Conservation (phyloP, 2,888 invertebrate genomes). For the Fissipunctia ypsillon region DNA sequence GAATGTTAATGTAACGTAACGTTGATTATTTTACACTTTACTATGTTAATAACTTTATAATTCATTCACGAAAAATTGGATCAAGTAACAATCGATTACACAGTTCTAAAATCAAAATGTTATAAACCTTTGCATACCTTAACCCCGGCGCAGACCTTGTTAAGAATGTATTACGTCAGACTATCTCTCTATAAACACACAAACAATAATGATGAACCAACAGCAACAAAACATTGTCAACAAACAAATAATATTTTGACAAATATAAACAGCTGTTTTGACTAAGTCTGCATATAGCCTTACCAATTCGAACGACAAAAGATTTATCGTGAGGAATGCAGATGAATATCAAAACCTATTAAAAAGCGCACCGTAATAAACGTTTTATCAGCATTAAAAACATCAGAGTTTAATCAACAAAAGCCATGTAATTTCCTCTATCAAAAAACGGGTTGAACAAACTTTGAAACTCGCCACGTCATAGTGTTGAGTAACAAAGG, state of each 20-base stretch:
- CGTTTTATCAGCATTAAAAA: constrained; percentile 5
- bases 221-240: neutral
- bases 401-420: constrained; percentile 14
- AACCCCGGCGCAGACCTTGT: neutral
- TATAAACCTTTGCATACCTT: too few relatives aligned
- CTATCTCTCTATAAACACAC: neutral
- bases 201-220: neutral
- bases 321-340: neutral
- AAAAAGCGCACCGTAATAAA: constrained; percentile 3
- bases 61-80: too few relatives aligned
- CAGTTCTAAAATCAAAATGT: too few relatives aligned
- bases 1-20: neutral
- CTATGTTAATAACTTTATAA: neutral
- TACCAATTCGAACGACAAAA: neutral
- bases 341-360: neutral
- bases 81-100: too few relatives aligned
- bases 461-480: constrained; percentile 45
- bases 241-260: constrained; percentile 15
- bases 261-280: constrained; percentile 6
- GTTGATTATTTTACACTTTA: neutral
- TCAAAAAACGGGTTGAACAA: constrained; percentile 40
- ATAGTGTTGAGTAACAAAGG: constrained; percentile 60
- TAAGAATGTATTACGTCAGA: neutral
- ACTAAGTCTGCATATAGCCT: neutral
- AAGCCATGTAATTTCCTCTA: constrained; percentile 36